Base-by-base conservation (phyloP, 2,888 invertebrate species). In the Xylocampa areola region DNA sequence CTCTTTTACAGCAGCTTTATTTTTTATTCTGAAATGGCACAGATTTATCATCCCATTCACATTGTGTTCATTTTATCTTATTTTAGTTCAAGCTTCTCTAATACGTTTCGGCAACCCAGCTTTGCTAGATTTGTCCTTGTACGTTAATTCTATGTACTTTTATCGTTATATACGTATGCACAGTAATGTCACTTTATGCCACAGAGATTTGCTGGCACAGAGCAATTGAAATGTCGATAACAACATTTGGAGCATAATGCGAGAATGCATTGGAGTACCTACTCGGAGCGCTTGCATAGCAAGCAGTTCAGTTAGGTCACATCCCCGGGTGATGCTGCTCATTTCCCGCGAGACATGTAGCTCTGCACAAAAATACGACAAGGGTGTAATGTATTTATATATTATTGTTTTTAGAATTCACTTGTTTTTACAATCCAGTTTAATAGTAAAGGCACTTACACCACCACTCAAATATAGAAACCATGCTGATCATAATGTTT, bases 331-430 rank as follows among this genome's bases (percentile, higher is more conserved):
- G 21, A 21, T 21, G 14, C 29, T n/a, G 14, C 5, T 3, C 14
- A 43, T 43, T 29, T 43, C 48, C 19, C 29, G 3, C 13, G 19
- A 3, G n/a, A 6, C 7, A 2, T 16, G 11, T n/a, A n/a, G 11
- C 14, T 44, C n/a, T n/a, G n/a, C n/a, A 30, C 14, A 43, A 19
- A 21, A 23, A 25, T 43, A 11, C 8, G 30, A 5, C 11, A 19
- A 6, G 25, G 8, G 25, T 8, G 5, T 8, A 10, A 8, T 8
- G 8, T 25, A n/a, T n/a, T n/a, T n/a, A n/a, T n/a, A n/a, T n/a
- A n/a, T n/a, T n/a, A n/a, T n/a, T n/a, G n/a, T n/a, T n/a, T n/a
- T n/a, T n/a, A n/a, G n/a, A n/a, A n/a, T n/a, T n/a, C n/a, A n/a
- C n/a, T n/a, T n/a, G n/a, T n/a, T n/a, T n/a, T n/a, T n/a, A n/a